Evolutionary conservation across 2,113 vertebrate genomes (phyloP).

Genomic region (Hyperoodon ampullatus): DNA sequence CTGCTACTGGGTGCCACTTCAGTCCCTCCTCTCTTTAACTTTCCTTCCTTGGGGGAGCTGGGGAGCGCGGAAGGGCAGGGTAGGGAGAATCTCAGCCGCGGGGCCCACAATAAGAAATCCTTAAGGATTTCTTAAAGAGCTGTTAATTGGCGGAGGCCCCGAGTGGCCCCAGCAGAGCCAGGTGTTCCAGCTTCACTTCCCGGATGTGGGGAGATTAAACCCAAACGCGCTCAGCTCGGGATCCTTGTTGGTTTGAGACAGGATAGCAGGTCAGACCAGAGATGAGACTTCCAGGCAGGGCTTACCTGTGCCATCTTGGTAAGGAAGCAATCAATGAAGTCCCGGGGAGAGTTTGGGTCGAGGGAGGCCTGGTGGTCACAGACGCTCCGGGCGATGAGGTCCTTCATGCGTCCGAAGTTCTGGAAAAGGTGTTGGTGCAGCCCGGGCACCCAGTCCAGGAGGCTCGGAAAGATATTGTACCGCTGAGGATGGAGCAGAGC

Average conservation of each 20-base stretch:
- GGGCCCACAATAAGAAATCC: background rate
- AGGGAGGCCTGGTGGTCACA: constrained; percentile 82
- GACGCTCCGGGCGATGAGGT: constrained; percentile 82
- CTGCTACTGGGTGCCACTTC: background rate
- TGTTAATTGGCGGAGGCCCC: background rate
- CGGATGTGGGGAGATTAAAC: too few species aligned
- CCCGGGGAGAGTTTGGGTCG: constrained; percentile 82
- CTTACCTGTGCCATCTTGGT: constrained; percentile 85
- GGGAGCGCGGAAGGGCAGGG: background rate
- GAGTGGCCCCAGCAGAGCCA: background rate
- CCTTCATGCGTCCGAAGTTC: constrained; percentile 75
- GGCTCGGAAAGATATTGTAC: constrained; percentile 84
- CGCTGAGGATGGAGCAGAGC: constrained; percentile 26
- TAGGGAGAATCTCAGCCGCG: background rate
- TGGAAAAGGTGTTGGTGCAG: constrained; percentile 79
- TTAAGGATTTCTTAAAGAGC: background rate
- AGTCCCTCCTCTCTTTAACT: background rate
- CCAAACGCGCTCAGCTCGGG: background rate
- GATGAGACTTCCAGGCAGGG: background rate
- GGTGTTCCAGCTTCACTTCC: background rate
- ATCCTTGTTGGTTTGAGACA: background rate
- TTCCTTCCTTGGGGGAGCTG: background rate
- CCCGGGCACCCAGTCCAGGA: constrained; percentile 85
- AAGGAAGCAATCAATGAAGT: constrained; percentile 89
- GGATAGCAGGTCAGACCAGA: background rate